Evolutionary conservation across 2,113 vertebrate species (phyloP), one percentile per base, ranked within the genome.

Genomic region (Seriola dumerili): DNA sequence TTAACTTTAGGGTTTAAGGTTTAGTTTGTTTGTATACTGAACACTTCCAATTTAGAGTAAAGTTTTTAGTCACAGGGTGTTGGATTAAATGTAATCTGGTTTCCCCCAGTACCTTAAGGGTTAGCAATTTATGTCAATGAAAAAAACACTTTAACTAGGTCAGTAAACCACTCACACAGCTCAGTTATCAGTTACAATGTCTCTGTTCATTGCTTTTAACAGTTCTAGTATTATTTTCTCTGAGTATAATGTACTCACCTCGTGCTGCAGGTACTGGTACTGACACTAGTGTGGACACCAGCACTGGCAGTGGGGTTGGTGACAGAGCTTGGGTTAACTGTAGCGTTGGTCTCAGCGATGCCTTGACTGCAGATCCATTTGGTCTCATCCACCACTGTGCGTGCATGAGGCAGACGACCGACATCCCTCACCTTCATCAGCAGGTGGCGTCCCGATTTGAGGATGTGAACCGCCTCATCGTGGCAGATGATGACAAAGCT

Each of bases 401-500:
- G 97, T 1, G 97, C 96, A 0, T 98, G 97, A 13, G 98, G 98
- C 90, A 99, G 94, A 64, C 97, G 96, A 32, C 98, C 97, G 0
- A 99, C 95, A 16, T 97, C 98, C 91, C 96, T 96, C 86, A 98
- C 95, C 0, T 95, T 97, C 96, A 99, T 95, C 86, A 97, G 96
- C 71, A 99, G 96, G 89, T 97, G 96, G 0, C 68, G 93, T 0
- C 97, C 96, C 0, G 95, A 96, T 88, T 97, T 97, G 55, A 99
- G 96, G 84, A 98, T 94, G 89, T 93, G 96, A 68, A 99, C 98
- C 0, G 98, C 98, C 86, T 99, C 97, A 0, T 99, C 97, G 0
- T 99, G 98, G 54, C 96, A 95, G 80, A 99, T 96, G 90, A 88
- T 96, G 81, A 96, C 94, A 86, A 99, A 99, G 89, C 96, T 97